phyloP scores from a whole-genome alignment of 92 coral and sea anemone genomes.

The Metridium senile region DNA sequence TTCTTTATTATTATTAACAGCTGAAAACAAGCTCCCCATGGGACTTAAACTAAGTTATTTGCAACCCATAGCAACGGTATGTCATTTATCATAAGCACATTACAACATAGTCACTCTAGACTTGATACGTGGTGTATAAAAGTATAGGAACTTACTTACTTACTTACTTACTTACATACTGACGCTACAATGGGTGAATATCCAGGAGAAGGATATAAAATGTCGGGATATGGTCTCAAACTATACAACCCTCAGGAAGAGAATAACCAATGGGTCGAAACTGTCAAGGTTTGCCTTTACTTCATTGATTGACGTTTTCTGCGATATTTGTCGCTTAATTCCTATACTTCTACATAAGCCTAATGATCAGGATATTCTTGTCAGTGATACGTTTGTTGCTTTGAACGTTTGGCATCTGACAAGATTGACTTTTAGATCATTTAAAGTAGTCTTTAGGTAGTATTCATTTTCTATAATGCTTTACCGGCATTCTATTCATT shows the following conservation, averaged over 20 bases:
- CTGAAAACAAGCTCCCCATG: slow-evolving; percentile 7
- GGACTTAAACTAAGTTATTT: neutral
- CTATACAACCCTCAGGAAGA: slow-evolving; percentile 71
- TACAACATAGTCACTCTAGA: neutral
- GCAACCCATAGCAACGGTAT: slow-evolving; percentile 24
- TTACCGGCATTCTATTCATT: too few relatives aligned
- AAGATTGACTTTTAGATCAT: too few relatives aligned
- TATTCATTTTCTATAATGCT: too few relatives aligned
- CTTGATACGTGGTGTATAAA: neutral
- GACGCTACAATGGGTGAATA: slow-evolving; percentile 61
- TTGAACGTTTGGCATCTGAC: too few relatives aligned
- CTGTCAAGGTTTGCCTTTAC: slow-evolving; percentile 63
- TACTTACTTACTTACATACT: neutral
- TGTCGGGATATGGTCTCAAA: slow-evolving; percentile 81
- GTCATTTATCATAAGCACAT: neutral
- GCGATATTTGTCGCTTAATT: neutral
- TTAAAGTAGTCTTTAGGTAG: too few relatives aligned
- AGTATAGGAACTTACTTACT: too few relatives aligned
- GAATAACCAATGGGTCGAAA: slow-evolving; percentile 69
- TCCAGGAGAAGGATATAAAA: slow-evolving; percentile 72
- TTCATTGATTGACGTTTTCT: neutral
- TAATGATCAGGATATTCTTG: too few relatives aligned
- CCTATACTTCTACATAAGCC: too few relatives aligned
- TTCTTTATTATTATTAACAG: neutral
- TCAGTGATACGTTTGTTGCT: too few relatives aligned